Conservation (phyloP, 2,113 vertebrate genomes). For the Siniperca knerii region DNA sequence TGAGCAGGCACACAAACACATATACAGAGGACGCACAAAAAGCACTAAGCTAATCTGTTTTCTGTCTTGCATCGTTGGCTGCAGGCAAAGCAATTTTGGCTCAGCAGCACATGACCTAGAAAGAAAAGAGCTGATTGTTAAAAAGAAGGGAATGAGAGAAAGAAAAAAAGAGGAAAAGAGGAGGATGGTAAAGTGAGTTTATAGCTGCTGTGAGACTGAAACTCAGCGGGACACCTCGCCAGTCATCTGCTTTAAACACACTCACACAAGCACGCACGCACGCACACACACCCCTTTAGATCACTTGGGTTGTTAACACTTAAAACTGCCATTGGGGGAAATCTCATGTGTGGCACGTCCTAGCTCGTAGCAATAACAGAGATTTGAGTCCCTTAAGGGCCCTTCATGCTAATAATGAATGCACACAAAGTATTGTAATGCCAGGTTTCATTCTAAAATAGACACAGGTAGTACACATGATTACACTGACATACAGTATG, state of each 20-base stretch:
- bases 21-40: neutral
- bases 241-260: constrained; percentile 72
- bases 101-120: constrained; percentile 74
- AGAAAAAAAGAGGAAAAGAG: constrained; percentile 16
- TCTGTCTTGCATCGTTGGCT: constrained; percentile 59
- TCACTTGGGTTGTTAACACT: constrained; percentile 31
- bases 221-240: constrained; percentile 73
- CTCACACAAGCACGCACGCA: constrained; percentile 52
- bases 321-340: constrained; percentile 10
- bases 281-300: constrained; percentile 40
- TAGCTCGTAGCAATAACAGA: neutral
- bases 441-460: neutral
- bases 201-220: constrained; percentile 74
- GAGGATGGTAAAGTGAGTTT: constrained; percentile 69
- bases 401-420: neutral
- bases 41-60: constrained; percentile 63
- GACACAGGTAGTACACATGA: neutral
- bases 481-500: neutral
- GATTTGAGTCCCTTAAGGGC: neutral
- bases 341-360: neutral
- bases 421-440: neutral
- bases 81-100: constrained; percentile 56
- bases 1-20: constrained; percentile 7
- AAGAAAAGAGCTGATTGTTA: constrained; percentile 78
- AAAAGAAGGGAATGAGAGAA: constrained; percentile 44